Evolutionary conservation across 2,888 invertebrate species (phyloP).

Genomic region (Meiosimyza decipiens): DNA sequence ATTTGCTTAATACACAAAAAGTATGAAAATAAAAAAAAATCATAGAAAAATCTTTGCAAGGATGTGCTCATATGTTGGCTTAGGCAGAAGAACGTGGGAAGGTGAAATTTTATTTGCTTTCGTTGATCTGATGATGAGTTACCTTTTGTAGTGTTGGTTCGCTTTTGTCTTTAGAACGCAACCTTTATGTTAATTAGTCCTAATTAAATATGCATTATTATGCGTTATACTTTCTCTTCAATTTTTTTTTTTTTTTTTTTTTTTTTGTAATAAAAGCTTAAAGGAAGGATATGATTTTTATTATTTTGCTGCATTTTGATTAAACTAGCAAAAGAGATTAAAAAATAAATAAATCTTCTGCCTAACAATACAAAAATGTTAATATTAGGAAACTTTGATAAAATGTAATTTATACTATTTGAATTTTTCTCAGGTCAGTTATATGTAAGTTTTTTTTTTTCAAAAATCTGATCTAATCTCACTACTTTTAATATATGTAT

Average conservation of each 20-base stretch:
- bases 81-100: too few relatives aligned
- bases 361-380: not conserved
- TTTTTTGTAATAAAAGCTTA: not conserved
- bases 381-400: too few relatives aligned
- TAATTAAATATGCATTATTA: slow-evolving; percentile 58
- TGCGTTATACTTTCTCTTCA: not conserved
- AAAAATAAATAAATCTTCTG: slow-evolving; percentile 19
- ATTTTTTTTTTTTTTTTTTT: too few relatives aligned
- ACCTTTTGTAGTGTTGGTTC: not conserved
- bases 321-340: not conserved
- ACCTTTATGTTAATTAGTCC: slow-evolving; percentile 55
- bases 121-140: not conserved
- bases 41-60: not conserved
- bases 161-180: not conserved
- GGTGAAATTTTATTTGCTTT: not conserved
- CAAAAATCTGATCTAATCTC: too few relatives aligned
- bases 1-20: not conserved
- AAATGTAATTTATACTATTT: too few relatives aligned
- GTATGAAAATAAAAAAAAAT: not conserved
- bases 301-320: slow-evolving; percentile 11
- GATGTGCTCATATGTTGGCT: not conserved
- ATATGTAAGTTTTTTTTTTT: too few relatives aligned
- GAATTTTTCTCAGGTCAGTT: too few relatives aligned
- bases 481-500: too few relatives aligned
- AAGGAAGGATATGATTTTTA: slow-evolving; percentile 21